phyloP scores from a whole-genome alignment of 2,888 invertebrate genomes.

The Furcula furcula region DNA sequence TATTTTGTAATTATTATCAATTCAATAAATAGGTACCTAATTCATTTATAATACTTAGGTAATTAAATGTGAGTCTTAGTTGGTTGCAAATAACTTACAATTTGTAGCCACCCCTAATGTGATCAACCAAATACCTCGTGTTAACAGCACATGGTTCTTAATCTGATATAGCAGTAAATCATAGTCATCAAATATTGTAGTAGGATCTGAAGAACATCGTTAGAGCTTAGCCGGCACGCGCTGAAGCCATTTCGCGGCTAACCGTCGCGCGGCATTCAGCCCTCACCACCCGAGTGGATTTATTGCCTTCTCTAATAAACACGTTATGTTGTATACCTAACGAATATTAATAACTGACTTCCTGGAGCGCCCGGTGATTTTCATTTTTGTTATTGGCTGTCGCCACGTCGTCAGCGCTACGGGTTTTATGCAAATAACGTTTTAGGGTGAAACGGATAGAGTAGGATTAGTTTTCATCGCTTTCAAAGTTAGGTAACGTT shows the following conservation, averaged over 20 bases:
- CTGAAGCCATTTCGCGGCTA: conserved; percentile 61
- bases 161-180: conserved; percentile 68
- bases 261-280: conserved; percentile 34
- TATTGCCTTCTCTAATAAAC: conserved; percentile 73
- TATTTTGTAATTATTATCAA: no score
- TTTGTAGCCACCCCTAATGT: neutral
- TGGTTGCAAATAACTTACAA: neutral
- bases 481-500: no score
- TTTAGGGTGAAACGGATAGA: conserved; percentile 12
- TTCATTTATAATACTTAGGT: no score
- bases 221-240: conserved; percentile 69
- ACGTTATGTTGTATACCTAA: conserved; percentile 66
- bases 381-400: conserved; percentile 59
- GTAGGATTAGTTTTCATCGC: neutral
- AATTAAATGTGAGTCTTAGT: no score
- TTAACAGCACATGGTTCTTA: conserved; percentile 29
- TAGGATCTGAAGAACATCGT: conserved; percentile 65
- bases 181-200: conserved; percentile 60
- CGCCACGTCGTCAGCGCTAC: conserved; percentile 46
- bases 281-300: conserved; percentile 46
- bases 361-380: conserved; percentile 54
- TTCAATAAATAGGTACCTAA: no score
- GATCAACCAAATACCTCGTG: neutral
- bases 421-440: conserved; percentile 40
- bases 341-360: conserved; percentile 73